Conservation (phyloP, 2,888 invertebrate genomes). For the Dynastes grantii region DNA sequence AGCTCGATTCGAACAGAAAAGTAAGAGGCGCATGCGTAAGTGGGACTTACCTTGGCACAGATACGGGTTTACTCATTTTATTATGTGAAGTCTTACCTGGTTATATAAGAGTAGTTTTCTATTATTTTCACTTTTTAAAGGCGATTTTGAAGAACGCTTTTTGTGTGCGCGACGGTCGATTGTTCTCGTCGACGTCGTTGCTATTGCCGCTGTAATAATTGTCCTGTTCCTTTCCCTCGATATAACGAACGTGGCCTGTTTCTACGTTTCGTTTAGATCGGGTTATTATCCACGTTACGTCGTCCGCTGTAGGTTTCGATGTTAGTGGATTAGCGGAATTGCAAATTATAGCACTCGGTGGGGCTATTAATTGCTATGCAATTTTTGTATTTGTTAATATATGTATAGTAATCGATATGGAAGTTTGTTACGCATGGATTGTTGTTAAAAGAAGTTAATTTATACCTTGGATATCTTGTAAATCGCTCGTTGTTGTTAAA, state of each 20-base stretch:
- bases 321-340: slow-evolving; percentile 1
- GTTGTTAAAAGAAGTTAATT: no score
- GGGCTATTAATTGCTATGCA: not conserved
- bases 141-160: slow-evolving; percentile 60
- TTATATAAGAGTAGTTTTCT: slow-evolving; percentile 70
- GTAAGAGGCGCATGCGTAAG: slow-evolving; percentile 60
- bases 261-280: no score
- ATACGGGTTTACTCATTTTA: slow-evolving; percentile 67
- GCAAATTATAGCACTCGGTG: not conserved
- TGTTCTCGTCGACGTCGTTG: slow-evolving; percentile 3
- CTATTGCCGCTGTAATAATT: slow-evolving; percentile 24
- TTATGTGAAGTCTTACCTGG: slow-evolving; percentile 67
- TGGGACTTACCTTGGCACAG: slow-evolving; percentile 69
- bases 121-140: slow-evolving; percentile 70
- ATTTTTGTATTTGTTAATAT: not conserved
- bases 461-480: no score
- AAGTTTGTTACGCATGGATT: no score
- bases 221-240: slow-evolving; percentile 59
- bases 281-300: slow-evolving; percentile 3
- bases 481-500: no score
- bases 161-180: slow-evolving; percentile 52
- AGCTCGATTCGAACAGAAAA: slow-evolving; percentile 5
- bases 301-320: not conserved
- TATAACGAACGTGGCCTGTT: slow-evolving; percentile 1
- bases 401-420: no score